These are phyloP conservation scores for Trematomus bernacchii DNA, from an alignment of 2,797 vertebrate species.

Conservation along the genomic window DNA sequence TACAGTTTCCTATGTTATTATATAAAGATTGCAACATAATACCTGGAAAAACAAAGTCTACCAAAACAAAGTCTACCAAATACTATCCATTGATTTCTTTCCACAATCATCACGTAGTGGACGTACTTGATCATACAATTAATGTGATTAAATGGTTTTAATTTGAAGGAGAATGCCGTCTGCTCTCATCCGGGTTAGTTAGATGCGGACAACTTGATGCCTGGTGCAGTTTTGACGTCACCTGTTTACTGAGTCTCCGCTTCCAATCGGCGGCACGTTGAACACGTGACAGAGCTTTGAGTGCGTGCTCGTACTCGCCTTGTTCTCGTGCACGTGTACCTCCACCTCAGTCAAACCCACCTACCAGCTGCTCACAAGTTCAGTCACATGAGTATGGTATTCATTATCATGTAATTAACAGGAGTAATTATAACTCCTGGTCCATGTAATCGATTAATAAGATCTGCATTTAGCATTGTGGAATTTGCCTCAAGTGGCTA, in stretches of 20 bases:
- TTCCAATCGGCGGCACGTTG: slow-evolving; percentile 64
- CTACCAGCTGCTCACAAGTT: not conserved
- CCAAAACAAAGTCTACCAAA: not conserved
- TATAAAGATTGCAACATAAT: not conserved
- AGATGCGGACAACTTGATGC: slow-evolving; percentile 15
- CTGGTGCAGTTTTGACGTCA: slow-evolving; percentile 64
- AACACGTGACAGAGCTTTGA: slow-evolving; percentile 61
- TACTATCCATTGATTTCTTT: not conserved
- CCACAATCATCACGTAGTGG: not conserved
- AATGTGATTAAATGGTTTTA: slow-evolving; percentile 2
- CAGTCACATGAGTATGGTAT: not conserved
- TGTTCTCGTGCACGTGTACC: slow-evolving; percentile 43
- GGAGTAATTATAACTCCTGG: no score
- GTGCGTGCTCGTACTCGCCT: slow-evolving; percentile 58
- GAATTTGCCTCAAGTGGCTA: no score
- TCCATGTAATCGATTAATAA: no score
- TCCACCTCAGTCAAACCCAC: not conserved
- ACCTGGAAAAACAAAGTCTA: not conserved
- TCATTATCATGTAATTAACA: no score
- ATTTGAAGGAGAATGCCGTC: slow-evolving; percentile 4
- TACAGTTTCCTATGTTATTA: no score
- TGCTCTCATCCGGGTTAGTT: not conserved
- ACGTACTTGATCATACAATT: not conserved
- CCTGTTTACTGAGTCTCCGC: slow-evolving; percentile 76
- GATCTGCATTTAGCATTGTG: no score